Conservation (phyloP, 2,797 vertebrate genomes). For the Thripadectes ignobilis region DNA sequence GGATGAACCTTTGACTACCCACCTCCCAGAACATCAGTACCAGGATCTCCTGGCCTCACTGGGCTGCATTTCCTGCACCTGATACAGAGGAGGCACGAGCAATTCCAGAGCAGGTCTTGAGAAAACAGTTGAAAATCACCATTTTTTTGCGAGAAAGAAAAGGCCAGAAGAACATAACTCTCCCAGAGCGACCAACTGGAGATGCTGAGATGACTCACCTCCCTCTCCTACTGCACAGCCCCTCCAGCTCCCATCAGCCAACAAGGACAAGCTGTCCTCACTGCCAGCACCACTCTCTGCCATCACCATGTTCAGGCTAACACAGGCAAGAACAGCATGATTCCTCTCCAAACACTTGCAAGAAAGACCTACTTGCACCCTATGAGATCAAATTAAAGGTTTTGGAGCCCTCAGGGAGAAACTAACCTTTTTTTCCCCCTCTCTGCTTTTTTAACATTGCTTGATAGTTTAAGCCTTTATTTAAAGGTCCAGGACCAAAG, state of each 20-base stretch:
- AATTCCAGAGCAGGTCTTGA: accelerated
- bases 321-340: neutral
- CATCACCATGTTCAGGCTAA: neutral
- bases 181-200: neutral
- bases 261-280: neutral
- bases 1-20: neutral
- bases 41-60: neutral
- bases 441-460: neutral
- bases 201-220: neutral
- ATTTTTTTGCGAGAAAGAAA: neutral
- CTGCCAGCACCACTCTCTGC: neutral
- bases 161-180: neutral
- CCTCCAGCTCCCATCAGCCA: neutral
- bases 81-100: accelerated
- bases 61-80: neutral
- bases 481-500: neutral
- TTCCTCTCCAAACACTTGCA: neutral
- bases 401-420: neutral
- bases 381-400: neutral
- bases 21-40: neutral
- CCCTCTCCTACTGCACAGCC: neutral
- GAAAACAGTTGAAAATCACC: neutral
- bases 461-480: neutral
- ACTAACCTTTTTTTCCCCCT: neutral
- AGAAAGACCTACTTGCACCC: neutral